Evolutionary conservation across 2,888 invertebrate genomes (phyloP), one percentile per base, ranked within the genome.

Genomic region (Drosophila eohydei): DNA sequence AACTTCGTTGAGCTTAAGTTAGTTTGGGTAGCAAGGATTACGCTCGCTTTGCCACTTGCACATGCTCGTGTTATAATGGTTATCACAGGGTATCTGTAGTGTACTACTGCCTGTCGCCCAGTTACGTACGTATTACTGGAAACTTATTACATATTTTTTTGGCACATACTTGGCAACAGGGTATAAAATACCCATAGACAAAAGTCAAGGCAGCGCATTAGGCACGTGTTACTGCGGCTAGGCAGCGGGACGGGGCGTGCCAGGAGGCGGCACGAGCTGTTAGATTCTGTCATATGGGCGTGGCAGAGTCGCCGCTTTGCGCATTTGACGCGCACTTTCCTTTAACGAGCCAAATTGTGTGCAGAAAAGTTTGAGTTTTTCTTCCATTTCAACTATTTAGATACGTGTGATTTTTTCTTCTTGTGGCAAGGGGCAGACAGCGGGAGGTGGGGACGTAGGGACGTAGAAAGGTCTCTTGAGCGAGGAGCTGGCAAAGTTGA

Each of bases 271-370:
- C 1, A 30, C 6, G 11, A 32, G 14, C 16, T 67, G 55, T 50
- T 59, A 38, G 57, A 68, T 68, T 59, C 46, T 55, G 69, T 62
- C 78, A 73, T 52, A 69, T 74, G 76, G 76, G 76, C 74, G 78
- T 76, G 78, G 76, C 74, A 65, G 41, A 65, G 61, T 73, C 64
- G 62, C 61, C 57, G 67, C 59, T 76, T 60, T 71, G 65, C 78
- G 59, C 75, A 80, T 64, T 78, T 80, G 75, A 75, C 63, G 80
- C 79, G 51, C 67, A 60, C 65, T 78, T 69, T 59, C 63, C 65
- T 73, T 79, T 83, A 81, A 83, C 84, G 73, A 81, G 81, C 68
- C 76, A 74, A 73, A 83, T 81, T 83, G 70, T 76, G 60, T 62
- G 59, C 52, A 26, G 63, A 48, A 65, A 71, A 76, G 66, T 75